Conservation (phyloP, 2,888 invertebrate genomes). For the Electrophaes corylata region DNA sequence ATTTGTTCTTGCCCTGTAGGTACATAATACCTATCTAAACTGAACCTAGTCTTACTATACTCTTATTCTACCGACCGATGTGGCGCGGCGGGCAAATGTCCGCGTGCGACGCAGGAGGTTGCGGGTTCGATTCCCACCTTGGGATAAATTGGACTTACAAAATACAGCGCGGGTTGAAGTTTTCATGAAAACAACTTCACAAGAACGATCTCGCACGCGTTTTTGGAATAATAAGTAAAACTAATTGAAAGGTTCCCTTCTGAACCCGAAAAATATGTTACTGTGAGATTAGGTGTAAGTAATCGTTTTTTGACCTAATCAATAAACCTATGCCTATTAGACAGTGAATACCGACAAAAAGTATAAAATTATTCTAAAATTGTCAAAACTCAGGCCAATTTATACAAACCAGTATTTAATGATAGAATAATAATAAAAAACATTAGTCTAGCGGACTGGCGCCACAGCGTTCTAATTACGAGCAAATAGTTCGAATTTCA, state of each 20-base stretch:
- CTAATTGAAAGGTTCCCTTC: too few species aligned
- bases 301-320: conserved; percentile 4
- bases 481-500: conserved; percentile 18
- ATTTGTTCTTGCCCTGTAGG: neutral
- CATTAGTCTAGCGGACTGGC: conserved; percentile 50
- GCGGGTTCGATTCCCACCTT: too few species aligned
- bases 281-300: neutral
- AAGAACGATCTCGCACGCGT: too few species aligned
- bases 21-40: neutral
- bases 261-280: too few species aligned
- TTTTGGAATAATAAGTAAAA: too few species aligned
- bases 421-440: conserved; percentile 45
- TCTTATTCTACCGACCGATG: too few species aligned
- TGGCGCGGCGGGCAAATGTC: too few species aligned
- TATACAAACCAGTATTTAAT: conserved; percentile 15
- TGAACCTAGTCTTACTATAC: neutral
- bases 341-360: neutral
- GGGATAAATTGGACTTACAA: too few species aligned
- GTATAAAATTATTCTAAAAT: conserved; percentile 10
- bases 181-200: too few species aligned
- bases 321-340: neutral
- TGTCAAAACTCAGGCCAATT: conserved; percentile 6
- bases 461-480: conserved; percentile 34
- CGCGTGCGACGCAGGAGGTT: too few species aligned
- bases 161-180: too few species aligned